Evolutionary conservation across 1,140 invertebrate genomes (phyloP).

Genomic region (Cotesia chilonis): DNA sequence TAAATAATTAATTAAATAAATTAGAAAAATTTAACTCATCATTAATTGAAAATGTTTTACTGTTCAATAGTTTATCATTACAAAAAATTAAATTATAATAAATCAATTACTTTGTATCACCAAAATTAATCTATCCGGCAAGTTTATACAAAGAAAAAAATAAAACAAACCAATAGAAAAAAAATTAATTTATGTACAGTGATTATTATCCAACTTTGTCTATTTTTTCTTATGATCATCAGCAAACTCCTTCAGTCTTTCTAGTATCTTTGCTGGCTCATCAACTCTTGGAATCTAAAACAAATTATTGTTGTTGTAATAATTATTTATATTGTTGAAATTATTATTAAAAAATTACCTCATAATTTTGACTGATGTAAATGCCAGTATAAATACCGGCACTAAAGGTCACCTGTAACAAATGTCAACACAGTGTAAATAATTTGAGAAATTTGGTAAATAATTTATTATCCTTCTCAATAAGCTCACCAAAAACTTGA

Average conservation of each 20-base stretch:
- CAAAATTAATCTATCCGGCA: conserved; percentile 46
- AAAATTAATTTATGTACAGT: conserved; percentile 29
- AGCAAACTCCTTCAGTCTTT: conserved; percentile 73
- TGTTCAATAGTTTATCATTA: conserved; percentile 25
- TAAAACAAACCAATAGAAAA: conserved; percentile 40
- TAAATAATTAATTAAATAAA: background rate
- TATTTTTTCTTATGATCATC: conserved; percentile 73
- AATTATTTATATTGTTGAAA: conserved; percentile 21
- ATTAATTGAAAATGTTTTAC: conserved; percentile 23
- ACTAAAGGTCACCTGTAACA: conserved; percentile 77
- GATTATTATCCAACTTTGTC: conserved; percentile 36
- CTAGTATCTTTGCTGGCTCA: conserved; percentile 76
- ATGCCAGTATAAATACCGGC: conserved; percentile 81
- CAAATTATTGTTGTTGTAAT: conserved; percentile 21
- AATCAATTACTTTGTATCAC: conserved; percentile 27
- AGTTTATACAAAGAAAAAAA: conserved; percentile 37
- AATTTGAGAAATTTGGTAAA: too few relatives aligned
- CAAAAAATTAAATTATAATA: conserved; percentile 29
- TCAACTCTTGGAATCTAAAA: conserved; percentile 83
- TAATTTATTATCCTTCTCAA: conserved; percentile 25
- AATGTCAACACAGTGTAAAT: conserved; percentile 2
- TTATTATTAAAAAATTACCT: conserved; percentile 67
- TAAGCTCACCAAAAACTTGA: conserved; percentile 54
- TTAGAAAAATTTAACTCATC: conserved; percentile 15
- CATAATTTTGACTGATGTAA: conserved; percentile 83